These are phyloP conservation scores for Ia io DNA, from an alignment of 2,113 vertebrate genomes.

Conservation along the genomic window DNA sequence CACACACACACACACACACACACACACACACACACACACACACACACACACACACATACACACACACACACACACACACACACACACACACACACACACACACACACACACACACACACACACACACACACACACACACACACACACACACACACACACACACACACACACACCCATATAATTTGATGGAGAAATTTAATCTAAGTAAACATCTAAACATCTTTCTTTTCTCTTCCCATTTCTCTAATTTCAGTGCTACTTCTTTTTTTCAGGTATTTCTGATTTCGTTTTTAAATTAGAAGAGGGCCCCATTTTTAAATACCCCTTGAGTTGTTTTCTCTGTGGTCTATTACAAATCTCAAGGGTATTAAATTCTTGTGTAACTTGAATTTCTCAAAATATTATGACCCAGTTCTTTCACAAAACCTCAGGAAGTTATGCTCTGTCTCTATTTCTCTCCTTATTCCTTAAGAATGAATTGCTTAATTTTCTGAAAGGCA, in stretches of 20 bases:
- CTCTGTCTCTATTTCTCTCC: not conserved
- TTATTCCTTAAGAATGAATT: not conserved
- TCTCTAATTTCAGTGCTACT: not conserved
- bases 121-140: too few relatives aligned
- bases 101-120: too few relatives aligned
- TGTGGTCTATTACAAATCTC: not conserved
- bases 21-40: too few relatives aligned
- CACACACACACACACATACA: too few relatives aligned
- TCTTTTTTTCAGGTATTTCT: not conserved
- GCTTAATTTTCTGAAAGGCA: not conserved
- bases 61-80: too few relatives aligned
- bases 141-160: too few relatives aligned
- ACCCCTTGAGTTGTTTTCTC: not conserved
- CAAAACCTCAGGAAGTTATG: not conserved
- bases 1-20: too few relatives aligned
- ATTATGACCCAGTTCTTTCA: not conserved
- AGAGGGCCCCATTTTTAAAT: not conserved
- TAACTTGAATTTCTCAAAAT: not conserved
- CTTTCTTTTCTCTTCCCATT: not conserved
- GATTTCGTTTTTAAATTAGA: not conserved
- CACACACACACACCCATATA: too few relatives aligned
- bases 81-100: too few relatives aligned
- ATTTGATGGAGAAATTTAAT: not conserved
- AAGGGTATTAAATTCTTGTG: not conserved
- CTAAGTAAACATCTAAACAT: not conserved